Base-by-base conservation (phyloP, 2,888 invertebrate species). In the Marasmarcha lunaedactyla region DNA sequence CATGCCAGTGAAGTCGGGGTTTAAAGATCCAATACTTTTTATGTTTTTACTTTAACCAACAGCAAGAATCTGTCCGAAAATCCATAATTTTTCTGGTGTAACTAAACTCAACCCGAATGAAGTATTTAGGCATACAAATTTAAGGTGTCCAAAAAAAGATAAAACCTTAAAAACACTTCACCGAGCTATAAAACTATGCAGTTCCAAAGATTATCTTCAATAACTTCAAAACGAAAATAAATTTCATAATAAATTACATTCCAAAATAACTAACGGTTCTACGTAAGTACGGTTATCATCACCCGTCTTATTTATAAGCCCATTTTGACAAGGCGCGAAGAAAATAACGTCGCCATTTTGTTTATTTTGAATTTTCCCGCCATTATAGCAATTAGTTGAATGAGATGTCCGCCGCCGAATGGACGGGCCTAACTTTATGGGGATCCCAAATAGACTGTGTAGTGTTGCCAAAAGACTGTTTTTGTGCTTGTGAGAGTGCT, bases 371-470 rank as follows among this genome's bases (percentile, higher is more conserved):
- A n/a, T 61, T 71, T 76, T 72, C 72, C 74, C 71, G 70, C 78
- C 71, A 78, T 79, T 78, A 76, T 41, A 66, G 52, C 77, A 78
- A 81, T 81, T 81, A 81, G 81, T 81, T 79, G 81, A 81, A 74
- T 79, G 79, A 81, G 77, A 79, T 74, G 76, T 81, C 81, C 79
- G 74, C 66, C 45, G 48, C 54, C 40, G 65, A 49, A 61, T 63
- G 72, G 72, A 73, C 76, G 78, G 55, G 58, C 55, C 53, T 53
- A 57, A 59, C 71, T 76, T 74, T 74, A 74, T 70, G 67, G 47
- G 56, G 54, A 65, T 62, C 11, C n/a, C n/a, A n/a, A 11, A 30
- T 20, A 20, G 7, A 20, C 20, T 20, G 3, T 20, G 3, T 20
- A 20, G 20, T 20, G 20, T 20, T 20, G 7, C 20, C 3, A 20